Conservation (phyloP, 2,113 vertebrate genomes). For the Oreochromis spilurus region DNA sequence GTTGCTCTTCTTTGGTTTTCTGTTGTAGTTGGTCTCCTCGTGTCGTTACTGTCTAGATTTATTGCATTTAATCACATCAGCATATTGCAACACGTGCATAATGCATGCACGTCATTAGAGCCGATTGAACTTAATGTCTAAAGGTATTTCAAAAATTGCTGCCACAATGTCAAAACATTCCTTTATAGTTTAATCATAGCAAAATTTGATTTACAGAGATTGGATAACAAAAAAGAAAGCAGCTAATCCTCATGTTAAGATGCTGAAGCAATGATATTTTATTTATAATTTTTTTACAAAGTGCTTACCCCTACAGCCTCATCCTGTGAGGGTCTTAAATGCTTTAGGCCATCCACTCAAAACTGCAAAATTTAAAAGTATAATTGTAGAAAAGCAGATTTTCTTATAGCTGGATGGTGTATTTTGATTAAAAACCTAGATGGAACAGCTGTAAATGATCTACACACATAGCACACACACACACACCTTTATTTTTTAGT, state of each 20-base stretch:
- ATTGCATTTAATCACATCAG: constrained; percentile 37
- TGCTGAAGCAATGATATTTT: not conserved
- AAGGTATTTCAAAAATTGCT: not conserved
- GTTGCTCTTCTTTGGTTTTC: constrained; percentile 20
- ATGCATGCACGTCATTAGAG: not conserved
- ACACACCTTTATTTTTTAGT: not conserved
- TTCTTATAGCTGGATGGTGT: not conserved
- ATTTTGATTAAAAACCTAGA: not conserved
- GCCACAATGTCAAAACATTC: not conserved
- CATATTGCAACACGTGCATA: not conserved
- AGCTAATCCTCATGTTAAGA: not conserved
- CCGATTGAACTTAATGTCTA: not conserved
- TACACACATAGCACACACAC: not conserved
- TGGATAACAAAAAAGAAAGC: not conserved
- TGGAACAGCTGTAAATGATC: not conserved
- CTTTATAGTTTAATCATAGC: not conserved
- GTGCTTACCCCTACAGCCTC: not conserved
- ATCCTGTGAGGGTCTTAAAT: not conserved
- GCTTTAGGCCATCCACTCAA: not conserved
- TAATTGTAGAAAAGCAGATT: not conserved
- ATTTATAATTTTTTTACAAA: not conserved
- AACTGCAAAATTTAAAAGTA: not conserved
- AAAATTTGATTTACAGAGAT: not conserved
- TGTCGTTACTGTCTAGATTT: constrained; percentile 9
- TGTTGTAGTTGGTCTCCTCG: not conserved